Evolutionary conservation across 1,140 invertebrate genomes (phyloP).

Genomic region (Pogonus chalceus): DNA sequence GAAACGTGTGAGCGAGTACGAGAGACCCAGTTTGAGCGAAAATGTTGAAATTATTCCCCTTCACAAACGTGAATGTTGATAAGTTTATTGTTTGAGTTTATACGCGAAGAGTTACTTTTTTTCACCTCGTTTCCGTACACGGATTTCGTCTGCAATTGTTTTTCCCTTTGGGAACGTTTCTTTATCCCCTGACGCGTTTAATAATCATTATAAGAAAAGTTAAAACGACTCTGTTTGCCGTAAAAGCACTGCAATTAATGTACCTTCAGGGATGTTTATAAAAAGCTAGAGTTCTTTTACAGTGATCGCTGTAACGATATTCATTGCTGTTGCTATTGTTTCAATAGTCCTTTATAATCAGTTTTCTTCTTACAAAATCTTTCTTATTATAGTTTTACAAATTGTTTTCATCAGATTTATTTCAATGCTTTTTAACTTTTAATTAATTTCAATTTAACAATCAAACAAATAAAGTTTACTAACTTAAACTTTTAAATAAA

Average conservation of each 20-base stretch:
- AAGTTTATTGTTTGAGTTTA: conserved; percentile 5
- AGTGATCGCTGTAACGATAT: too few relatives aligned
- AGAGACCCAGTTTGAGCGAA: neutral
- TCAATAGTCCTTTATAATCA: too few relatives aligned
- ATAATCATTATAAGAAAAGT: conserved; percentile 1
- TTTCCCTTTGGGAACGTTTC: neutral
- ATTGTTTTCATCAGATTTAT: too few relatives aligned
- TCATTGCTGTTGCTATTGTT: too few relatives aligned
- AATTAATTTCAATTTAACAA: too few relatives aligned
- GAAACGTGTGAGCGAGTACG: neutral
- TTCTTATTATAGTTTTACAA: too few relatives aligned
- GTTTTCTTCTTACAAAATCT: too few relatives aligned
- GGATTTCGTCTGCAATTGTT: neutral
- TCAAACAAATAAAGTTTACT: too few relatives aligned
- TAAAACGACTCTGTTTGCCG: neutral
- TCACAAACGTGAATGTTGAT: neutral
- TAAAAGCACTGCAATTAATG: neutral
- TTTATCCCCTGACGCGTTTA: neutral
- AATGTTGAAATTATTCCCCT: conserved; percentile 3
- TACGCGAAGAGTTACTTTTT: neutral
- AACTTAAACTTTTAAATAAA: too few relatives aligned
- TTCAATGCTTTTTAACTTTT: too few relatives aligned
- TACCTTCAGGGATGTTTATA: neutral
- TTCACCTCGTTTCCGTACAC: neutral
- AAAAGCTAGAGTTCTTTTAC: neutral